Evolutionary conservation across 37 sponge, comb jelly and placozoan genomes (phyloP), one percentile per base, ranked within the genome.

Genomic region (Aphrocallistes beatrix): DNA sequence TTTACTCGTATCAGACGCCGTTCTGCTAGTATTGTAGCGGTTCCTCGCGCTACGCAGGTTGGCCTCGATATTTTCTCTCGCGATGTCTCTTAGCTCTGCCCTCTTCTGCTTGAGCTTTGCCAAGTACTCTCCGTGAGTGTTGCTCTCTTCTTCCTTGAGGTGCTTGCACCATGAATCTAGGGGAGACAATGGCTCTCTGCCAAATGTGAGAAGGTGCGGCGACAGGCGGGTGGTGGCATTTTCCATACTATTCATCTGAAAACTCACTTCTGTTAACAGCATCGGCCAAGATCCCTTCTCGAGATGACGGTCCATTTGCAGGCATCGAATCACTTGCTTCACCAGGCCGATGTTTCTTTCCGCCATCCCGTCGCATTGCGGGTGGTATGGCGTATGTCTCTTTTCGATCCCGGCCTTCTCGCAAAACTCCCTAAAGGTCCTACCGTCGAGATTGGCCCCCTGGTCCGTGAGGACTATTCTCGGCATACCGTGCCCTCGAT

Each of bases 221-320:
- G 75, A 60, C 10, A 60, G 75, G 75, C 75, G 75, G 75, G 28
- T 60, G 75, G 75, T 60, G 75, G 28, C 34, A 60, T 60, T n/a
- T 3, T 25, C 34, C 75, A 60, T 60, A 25, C 75, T 6, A 13
- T 60, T 60, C 10, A 60, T 60, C 28, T 60, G 75, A 28, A 60
- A 60, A 60, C 75, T 60, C 1, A 60, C 75, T 30, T 60, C 75
- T 6, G 75, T 6, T 25, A 60, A 30, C n/a, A 60, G n/a, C 8
- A 25, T 60, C n/a, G 75, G 75, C 75, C 25, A 60, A 28, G 75
- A 60, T 32, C 75, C 75, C n/a, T 60, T 60, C 3, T 19, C 1
- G 8, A 60, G 75, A 19, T 60, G 75, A 30, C 75, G 75, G 75
- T 60, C 75, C 75, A 60, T 60, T 30, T 60, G 75, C 1, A 60